phyloP scores from a whole-genome alignment of 2,113 vertebrate genomes.

The Phasianus colchicus region DNA sequence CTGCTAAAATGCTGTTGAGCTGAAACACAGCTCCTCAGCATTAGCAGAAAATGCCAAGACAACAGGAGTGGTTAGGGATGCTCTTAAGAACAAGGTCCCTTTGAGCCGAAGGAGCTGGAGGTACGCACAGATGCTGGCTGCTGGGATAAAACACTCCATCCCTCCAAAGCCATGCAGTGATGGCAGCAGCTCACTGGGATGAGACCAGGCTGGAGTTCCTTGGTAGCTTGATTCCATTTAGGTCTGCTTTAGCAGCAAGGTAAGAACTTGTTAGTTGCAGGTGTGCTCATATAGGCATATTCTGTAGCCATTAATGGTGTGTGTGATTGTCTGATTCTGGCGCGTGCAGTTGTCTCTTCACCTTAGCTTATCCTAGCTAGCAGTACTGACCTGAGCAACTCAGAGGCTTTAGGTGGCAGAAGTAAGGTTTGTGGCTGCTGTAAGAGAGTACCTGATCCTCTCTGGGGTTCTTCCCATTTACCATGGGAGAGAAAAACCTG shows the following conservation, averaged over 20 bases:
- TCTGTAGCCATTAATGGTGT: too few relatives aligned
- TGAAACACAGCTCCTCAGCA: background rate
- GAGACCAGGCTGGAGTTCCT: background rate
- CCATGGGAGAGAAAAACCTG: background rate
- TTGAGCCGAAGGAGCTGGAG: background rate
- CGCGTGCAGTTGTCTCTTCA: fast-evolving
- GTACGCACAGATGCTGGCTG: background rate
- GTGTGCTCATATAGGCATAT: background rate
- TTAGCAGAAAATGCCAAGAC: background rate
- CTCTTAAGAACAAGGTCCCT: background rate
- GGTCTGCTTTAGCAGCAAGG: background rate
- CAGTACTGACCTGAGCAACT: background rate
- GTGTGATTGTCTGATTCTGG: background rate
- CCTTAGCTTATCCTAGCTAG: background rate
- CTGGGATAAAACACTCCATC: fast-evolving
- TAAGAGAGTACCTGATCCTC: background rate
- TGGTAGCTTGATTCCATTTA: background rate
- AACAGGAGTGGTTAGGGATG: background rate
- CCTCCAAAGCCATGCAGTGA: background rate
- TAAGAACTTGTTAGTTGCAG: background rate
- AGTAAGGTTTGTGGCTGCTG: background rate
- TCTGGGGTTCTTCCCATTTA: background rate
- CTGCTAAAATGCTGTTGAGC: background rate
- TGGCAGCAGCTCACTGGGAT: background rate
- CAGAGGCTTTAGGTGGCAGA: background rate